These are phyloP conservation scores for Melinopterus prodromus DNA, from an alignment of 2,888 invertebrate genomes.

Conservation along the genomic window DNA sequence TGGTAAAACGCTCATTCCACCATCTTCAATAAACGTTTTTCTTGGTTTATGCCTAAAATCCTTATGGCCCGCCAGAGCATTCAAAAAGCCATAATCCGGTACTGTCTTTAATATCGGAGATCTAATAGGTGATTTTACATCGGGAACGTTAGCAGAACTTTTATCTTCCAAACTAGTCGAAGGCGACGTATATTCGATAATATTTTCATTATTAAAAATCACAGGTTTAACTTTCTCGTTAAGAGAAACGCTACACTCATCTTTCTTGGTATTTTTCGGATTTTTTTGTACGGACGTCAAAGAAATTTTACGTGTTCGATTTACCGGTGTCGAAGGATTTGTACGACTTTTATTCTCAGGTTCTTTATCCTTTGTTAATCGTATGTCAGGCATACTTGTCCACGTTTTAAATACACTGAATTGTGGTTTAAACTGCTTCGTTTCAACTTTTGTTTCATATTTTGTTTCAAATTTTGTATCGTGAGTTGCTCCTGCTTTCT, in stretches of 20 bases:
- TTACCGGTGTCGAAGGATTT: slow-evolving; percentile 56
- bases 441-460: slow-evolving; percentile 19
- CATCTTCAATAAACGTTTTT: slow-evolving; percentile 68
- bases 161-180: slow-evolving; percentile 35
- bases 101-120: slow-evolving; percentile 49
- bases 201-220: slow-evolving; percentile 55
- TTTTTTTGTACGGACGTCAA: neutral
- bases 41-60: slow-evolving; percentile 61
- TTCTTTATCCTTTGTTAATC: slow-evolving; percentile 43
- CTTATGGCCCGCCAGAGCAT: slow-evolving; percentile 59
- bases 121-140: slow-evolving; percentile 29
- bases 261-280: neutral
- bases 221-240: slow-evolving; percentile 43
- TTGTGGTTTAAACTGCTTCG: slow-evolving; percentile 29
- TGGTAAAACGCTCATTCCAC: slow-evolving; percentile 66
- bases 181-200: slow-evolving; percentile 56
- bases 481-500: neutral
- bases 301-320: slow-evolving; percentile 42
- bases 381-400: slow-evolving; percentile 59
- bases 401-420: slow-evolving; percentile 56
- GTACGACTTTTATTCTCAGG: slow-evolving; percentile 47
- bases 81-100: slow-evolving; percentile 55
- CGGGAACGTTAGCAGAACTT: slow-evolving; percentile 9
- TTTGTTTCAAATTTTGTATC: neutral
- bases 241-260: neutral